These are phyloP conservation scores for Eudyptes chrysolophus DNA, from an alignment of 2,113 vertebrate species.

Conservation along the genomic window DNA sequence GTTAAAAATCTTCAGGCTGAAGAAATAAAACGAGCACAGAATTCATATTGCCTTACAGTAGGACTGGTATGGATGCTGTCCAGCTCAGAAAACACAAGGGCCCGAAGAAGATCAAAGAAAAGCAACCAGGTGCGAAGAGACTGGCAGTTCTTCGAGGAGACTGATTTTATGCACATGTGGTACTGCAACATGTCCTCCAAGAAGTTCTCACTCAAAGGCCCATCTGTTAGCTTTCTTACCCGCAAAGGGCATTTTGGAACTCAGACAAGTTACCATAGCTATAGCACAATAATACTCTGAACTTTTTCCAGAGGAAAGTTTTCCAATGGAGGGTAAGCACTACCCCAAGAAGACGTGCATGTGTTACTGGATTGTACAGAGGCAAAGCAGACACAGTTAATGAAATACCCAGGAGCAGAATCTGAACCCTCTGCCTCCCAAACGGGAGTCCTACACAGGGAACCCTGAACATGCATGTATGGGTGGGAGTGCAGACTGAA, in stretches of 20 bases:
- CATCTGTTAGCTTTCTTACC: not conserved
- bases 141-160: not conserved
- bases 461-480: not conserved
- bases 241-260: not conserved
- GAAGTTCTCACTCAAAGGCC: not conserved
- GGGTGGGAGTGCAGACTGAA: not conserved
- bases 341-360: not conserved
- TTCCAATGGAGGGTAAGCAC: not conserved
- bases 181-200: not conserved
- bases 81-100: not conserved
- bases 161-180: not conserved
- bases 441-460: not conserved
- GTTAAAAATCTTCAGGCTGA: not conserved
- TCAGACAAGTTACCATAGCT: not conserved
- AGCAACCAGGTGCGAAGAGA: not conserved
- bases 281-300: not conserved
- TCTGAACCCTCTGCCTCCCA: not conserved
- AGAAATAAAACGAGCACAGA: not conserved
- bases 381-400: not conserved
- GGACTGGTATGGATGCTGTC: not conserved
- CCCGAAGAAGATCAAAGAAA: constrained; percentile 30
- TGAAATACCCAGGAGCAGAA: not conserved
- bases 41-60: not conserved
- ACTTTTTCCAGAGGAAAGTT: not conserved
- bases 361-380: not conserved